Evolutionary conservation across 2,797 vertebrate species (phyloP).

Genomic region (Eospalax fontanierii): DNA sequence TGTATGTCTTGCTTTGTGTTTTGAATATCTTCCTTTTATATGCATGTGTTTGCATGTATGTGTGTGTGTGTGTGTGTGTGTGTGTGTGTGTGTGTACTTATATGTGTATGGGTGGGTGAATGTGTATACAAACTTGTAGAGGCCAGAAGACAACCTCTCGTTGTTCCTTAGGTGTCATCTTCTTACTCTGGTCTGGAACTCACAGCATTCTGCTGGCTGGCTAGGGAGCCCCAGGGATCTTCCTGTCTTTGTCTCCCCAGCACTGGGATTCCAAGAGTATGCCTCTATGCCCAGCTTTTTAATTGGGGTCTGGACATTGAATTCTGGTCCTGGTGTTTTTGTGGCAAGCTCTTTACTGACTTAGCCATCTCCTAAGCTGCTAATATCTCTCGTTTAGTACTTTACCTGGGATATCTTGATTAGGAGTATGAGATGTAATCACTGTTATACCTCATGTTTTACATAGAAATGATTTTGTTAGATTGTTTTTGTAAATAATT

Average conservation of each 20-base stretch:
- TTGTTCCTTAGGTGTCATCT: neutral
- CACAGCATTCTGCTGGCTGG: neutral
- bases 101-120: neutral
- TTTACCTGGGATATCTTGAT: neutral
- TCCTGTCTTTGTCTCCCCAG: neutral
- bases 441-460: neutral
- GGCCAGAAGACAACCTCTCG: neutral
- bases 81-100: neutral
- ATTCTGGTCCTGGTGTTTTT: neutral
- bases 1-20: neutral
- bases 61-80: neutral
- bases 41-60: neutral
- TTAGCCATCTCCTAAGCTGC: neutral
- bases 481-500: constrained; percentile 31
- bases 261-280: neutral
- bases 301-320: neutral
- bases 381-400: neutral
- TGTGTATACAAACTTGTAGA: neutral
- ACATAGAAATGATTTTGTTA: neutral
- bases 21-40: neutral
- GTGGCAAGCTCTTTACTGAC: neutral
- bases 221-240: neutral
- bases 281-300: neutral
- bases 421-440: neutral
- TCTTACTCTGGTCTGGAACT: neutral